These are phyloP conservation scores for Gortyna flavago DNA, from an alignment of 2,888 invertebrate genomes.

Conservation along the genomic window DNA sequence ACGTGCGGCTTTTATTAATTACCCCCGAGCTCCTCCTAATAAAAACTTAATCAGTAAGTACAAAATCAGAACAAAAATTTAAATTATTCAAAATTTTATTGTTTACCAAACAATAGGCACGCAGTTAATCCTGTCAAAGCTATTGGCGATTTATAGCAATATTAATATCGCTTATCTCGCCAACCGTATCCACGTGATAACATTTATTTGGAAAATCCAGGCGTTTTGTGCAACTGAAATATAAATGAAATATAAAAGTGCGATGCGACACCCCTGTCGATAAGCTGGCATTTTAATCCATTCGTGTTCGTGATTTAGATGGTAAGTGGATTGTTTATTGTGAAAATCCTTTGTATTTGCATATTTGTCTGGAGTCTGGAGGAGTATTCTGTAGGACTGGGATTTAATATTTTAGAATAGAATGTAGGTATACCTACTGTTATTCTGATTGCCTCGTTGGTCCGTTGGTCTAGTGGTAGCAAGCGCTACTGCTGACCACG, in stretches of 20 bases:
- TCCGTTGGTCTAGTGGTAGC: no score
- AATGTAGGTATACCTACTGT: no score
- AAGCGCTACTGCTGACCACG: no score
- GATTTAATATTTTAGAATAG: no score
- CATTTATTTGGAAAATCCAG: conserved; percentile 50
- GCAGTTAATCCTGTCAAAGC: conserved; percentile 38
- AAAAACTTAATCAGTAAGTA: not conserved
- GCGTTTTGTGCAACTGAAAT: conserved; percentile 40
- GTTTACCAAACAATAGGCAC: conserved; percentile 42
- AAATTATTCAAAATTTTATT: conserved; percentile 30
- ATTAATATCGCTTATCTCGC: conserved; percentile 62
- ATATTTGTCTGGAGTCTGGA: not conserved
- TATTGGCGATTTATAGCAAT: conserved; percentile 54
- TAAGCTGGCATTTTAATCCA: conserved; percentile 56
- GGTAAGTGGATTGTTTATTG: conserved; percentile 55
- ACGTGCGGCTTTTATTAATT: not conserved
- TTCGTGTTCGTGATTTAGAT: conserved; percentile 28
- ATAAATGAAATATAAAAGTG: conserved; percentile 39
- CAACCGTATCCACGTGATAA: conserved; percentile 48
- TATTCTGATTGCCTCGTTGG: no score
- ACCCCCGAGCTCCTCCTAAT: not conserved
- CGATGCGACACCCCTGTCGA: conserved; percentile 23
- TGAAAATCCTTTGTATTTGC: conserved; percentile 13
- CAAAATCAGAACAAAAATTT: not conserved
- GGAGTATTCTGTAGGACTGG: not conserved